Conservation (phyloP, 30 jellyfish, hydroid and myxozoan genomes). For the Chrysaora quinquecirrha region DNA sequence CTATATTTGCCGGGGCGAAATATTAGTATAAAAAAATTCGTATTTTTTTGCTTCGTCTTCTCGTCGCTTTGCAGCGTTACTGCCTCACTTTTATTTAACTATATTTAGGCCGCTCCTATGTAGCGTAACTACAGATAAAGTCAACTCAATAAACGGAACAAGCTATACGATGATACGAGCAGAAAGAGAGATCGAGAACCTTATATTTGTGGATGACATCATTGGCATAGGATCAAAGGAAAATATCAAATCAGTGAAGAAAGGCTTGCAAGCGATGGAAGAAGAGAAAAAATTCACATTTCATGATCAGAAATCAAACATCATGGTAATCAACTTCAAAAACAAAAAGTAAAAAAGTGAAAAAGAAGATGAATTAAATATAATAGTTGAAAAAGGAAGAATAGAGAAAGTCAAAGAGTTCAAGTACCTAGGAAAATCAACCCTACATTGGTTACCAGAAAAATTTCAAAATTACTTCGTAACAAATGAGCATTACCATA, state of each 20-base stretch:
- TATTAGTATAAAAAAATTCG: too few species aligned
- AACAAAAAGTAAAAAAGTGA: background rate
- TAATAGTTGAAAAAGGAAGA: background rate
- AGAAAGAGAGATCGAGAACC: slow-evolving; percentile 19
- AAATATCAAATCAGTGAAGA: slow-evolving; percentile 10
- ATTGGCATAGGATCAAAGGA: slow-evolving; percentile 25
- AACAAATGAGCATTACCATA: too few species aligned
- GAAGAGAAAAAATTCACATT: slow-evolving; percentile 17
- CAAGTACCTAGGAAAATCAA: background rate
- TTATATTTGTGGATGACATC: slow-evolving; percentile 16
- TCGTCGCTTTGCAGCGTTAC: too few species aligned
- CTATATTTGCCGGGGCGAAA: too few species aligned
- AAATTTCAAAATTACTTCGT: too few species aligned
- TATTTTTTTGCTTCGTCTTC: too few species aligned
- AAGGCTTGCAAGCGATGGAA: slow-evolving; percentile 27
- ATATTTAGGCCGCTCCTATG: slow-evolving; percentile 3
- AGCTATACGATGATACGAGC: slow-evolving; percentile 10
- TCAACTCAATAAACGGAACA: background rate
- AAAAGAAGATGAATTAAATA: background rate
- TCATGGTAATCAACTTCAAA: slow-evolving; percentile 17
- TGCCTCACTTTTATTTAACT: too few species aligned
- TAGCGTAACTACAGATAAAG: background rate
- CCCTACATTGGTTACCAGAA: too few species aligned
- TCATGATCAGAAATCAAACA: slow-evolving; percentile 6
- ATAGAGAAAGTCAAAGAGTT: background rate